These are phyloP conservation scores for Holothuria scabra DNA, from an alignment of 53 echinoderm and acorn worm genomes.

Conservation along the genomic window DNA sequence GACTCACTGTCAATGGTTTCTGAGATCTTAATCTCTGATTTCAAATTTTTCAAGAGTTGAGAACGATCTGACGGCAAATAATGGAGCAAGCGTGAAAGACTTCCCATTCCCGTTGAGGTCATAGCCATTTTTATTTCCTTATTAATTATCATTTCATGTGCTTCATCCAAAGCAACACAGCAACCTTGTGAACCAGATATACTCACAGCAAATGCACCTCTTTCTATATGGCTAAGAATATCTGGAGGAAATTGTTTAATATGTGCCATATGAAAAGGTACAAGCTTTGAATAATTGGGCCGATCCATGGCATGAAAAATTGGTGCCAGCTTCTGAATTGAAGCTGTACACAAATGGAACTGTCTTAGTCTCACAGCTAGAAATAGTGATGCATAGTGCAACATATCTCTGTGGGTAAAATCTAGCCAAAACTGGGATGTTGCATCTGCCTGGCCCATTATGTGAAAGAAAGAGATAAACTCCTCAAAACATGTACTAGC, in stretches of 20 bases:
- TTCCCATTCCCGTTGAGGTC: constrained; percentile 14
- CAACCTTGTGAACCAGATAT: constrained; percentile 52
- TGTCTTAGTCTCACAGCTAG: constrained; percentile 14
- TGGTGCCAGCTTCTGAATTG: neutral
- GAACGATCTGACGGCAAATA: constrained; percentile 15
- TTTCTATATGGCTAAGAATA: constrained; percentile 45
- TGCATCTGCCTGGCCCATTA: constrained; percentile 16
- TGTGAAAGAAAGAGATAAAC: neutral
- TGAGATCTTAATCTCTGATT: neutral
- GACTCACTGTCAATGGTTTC: neutral
- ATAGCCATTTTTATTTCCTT: constrained; percentile 63
- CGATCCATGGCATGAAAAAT: constrained; percentile 19
- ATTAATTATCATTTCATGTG: constrained; percentile 71
- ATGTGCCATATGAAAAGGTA: constrained; percentile 39
- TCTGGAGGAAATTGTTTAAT: constrained; percentile 39
- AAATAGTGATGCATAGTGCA: constrained; percentile 24
- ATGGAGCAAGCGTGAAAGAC: neutral
- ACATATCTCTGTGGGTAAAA: constrained; percentile 52
- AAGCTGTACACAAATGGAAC: neutral
- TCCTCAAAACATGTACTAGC: no score
- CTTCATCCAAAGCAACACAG: constrained; percentile 61
- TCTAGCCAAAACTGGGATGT: constrained; percentile 43
- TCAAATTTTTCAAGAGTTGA: neutral
- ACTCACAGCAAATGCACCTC: constrained; percentile 69
- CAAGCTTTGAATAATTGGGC: constrained; percentile 11